Base-by-base conservation (phyloP, 2,113 vertebrate species). In the Alces alces region DNA sequence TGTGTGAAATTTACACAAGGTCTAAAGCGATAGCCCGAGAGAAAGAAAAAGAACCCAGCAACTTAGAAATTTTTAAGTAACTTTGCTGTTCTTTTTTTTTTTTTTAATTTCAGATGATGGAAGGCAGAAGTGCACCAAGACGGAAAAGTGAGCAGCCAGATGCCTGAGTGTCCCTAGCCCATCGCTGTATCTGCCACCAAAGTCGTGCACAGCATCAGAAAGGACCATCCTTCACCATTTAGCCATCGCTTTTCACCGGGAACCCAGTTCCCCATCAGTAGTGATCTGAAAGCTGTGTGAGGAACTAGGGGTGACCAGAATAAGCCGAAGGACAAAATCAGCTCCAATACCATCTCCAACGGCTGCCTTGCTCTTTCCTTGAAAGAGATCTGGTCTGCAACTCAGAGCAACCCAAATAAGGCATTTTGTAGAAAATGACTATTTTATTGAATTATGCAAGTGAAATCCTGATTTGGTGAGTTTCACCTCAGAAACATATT, bases 1-100 rank as follows among this genome's bases (percentile, higher is more conserved):
- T 43, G 58, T 66, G 33, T 61, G 36, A 97, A 93, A 96, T 93
- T 95, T 86, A 91, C 86, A 96, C 43, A 82, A 93, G 55, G 86
- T 89, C 64, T 60, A 90, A 76, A 23, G 55, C 80, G 76, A 91
- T 27, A 96, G 47, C 14, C n/a, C 47, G 90, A 90, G 86, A 64
- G 33, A 33, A 96, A 60, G 80, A 43, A 64, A 95, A 66, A 87
- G 23, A 57, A 13, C 2, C 58, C 9, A 76, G 60, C 43, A 80
- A 50, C 0, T 43, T 25, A n/a, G 58, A 58, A 21, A 7, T 52
- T 91, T 97, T 94, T 45, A 82, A 94, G 92, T 90, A 88, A 85
- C 23, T 94, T 86, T 84, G 43, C 10, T 64, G n/a, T 3, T n/a
- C 13, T 50, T 8, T 2, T 23, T 43, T 28, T 47, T 33, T 84